These are phyloP conservation scores for Villa cingulata DNA, from an alignment of 2,888 invertebrate genomes.

Conservation along the genomic window DNA sequence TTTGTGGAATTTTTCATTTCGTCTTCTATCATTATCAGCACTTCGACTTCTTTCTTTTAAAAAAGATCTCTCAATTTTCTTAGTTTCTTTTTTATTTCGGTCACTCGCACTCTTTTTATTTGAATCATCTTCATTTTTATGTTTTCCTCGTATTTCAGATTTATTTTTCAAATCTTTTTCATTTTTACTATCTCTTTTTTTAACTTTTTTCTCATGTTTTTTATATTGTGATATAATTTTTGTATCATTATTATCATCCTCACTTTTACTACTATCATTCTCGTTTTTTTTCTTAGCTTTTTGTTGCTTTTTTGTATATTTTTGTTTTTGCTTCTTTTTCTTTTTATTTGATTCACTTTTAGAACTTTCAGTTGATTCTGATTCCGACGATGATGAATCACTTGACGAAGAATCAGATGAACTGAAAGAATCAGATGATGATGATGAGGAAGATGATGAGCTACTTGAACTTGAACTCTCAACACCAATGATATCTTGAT, in stretches of 20 bases:
- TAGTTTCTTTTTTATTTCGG: no score
- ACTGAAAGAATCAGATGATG: conserved; percentile 13
- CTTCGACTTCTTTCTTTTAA: background rate
- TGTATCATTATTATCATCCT: background rate
- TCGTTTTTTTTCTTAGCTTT: background rate
- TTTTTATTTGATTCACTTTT: conserved; percentile 16
- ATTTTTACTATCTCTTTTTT: background rate
- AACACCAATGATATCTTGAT: conserved; percentile 29
- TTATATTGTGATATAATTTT: background rate
- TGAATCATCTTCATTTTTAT: no score
- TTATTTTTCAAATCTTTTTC: background rate
- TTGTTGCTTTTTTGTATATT: background rate
- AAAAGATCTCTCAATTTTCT: background rate
- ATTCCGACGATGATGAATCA: conserved; percentile 14
- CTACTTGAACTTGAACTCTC: conserved; percentile 13
- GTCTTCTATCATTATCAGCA: background rate
- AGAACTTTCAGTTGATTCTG: conserved; percentile 17
- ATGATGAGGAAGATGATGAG: conserved; percentile 14
- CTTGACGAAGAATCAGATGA: conserved; percentile 13
- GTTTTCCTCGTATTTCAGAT: no score
- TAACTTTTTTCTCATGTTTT: background rate
- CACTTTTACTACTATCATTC: background rate
- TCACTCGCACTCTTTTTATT: background rate
- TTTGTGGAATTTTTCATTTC: background rate
- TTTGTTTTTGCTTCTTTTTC: conserved; percentile 12